Percentiles rank a stretch among this genome's conserved stretches.
These are phyloP conservation scores for Crotalus viridis DNA, from an alignment of 2,113 vertebrate genomes.

Conservation along the genomic window DNA sequence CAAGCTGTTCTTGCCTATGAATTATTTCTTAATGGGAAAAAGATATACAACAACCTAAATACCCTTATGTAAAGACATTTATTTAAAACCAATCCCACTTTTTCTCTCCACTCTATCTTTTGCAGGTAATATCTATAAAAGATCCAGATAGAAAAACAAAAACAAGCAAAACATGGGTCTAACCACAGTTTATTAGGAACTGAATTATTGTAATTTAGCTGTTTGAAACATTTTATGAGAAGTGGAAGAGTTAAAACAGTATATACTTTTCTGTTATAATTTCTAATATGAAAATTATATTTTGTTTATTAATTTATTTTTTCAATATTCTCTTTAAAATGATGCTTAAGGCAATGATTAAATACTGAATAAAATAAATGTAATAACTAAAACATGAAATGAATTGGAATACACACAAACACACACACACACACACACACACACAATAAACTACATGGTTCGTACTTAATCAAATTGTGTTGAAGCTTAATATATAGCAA, in stretches of 20 bases:
- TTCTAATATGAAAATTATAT: background rate
- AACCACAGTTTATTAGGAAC: slow-evolving; percentile 20
- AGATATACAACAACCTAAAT: too few species aligned
- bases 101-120: background rate
- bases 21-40: too few species aligned
- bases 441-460: background rate
- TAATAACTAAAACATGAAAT: background rate
- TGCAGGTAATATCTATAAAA: background rate
- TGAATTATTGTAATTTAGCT: background rate
- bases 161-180: background rate
- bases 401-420: background rate
- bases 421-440: too few species aligned
- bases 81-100: background rate
- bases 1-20: too few species aligned
- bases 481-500: background rate
- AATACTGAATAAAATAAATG: background rate
- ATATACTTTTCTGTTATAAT: background rate
- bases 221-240: background rate
- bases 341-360: background rate
- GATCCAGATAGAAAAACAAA: background rate
- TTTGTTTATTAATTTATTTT: background rate
- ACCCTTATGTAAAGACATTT: background rate
- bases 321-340: background rate
- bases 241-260: background rate
- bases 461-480: background rate